Evolutionary conservation across 1,140 invertebrate genomes (phyloP), one percentile per base, ranked within the genome.

Genomic region (Prorops nasuta): DNA sequence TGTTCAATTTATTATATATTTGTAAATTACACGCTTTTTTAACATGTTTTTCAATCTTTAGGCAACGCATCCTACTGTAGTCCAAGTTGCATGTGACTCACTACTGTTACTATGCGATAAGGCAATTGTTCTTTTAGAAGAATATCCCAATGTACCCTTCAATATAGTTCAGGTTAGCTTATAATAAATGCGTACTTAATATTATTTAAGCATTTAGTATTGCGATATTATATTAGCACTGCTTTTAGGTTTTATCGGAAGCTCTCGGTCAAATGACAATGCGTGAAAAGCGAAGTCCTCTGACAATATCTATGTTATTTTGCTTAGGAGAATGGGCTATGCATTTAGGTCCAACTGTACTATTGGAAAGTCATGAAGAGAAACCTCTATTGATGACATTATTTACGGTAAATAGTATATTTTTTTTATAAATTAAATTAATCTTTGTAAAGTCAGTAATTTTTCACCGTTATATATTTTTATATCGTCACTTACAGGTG

Each of bases 271-370:
- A 72, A 51, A 77, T 81, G 62, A 79, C 80, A 41, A 76, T 77
- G 17, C 63, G 71, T 24, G 77, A 77, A 53, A 79, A 72, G 39
- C 73, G 82, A 8, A 68, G 67, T 24, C 51, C 85, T 56, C 78
- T 96, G 21, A 83, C 91, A 0, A 88, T 92, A 15, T 89, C 91
- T 1, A 81, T 96, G 62, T 82, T 96, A 58, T 86, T 96, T 46
- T 94, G 92, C 69, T 77, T 98, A 22, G 91, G 91, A 0, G 94
- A 98, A 78, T 97, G 94, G 88, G 95, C 93, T 45, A 92, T 97
- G 84, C 80, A 81, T 55, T 77, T 91, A 54, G 81, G 79, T 38
- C 79, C 80, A 18, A 66, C 54, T 37, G 66, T 76, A 44, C 60
- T 83, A 44, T 56, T 80, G 31, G 66, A 71, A 37, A 58, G 73